These are phyloP conservation scores for Amphiura filiformis DNA, from an alignment of 35 echinoderm and acorn worm genomes.

Conservation along the genomic window DNA sequence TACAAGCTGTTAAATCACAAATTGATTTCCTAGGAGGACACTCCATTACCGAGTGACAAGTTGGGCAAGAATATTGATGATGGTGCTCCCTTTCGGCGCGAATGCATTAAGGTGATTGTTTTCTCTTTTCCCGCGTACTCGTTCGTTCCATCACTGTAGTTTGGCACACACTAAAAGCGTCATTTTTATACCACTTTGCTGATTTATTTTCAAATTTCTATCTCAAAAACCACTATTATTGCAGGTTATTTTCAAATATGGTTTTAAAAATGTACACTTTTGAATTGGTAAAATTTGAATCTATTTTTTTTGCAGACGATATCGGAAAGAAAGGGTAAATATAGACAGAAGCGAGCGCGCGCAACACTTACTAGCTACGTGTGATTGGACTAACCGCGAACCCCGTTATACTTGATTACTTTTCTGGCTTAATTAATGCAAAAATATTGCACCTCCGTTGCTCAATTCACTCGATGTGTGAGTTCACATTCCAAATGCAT, in stretches of 20 bases:
- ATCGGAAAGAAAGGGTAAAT: background rate
- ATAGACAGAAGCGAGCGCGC: background rate
- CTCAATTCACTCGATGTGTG: background rate
- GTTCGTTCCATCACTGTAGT: background rate
- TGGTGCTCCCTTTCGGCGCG: background rate
- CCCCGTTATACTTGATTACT: slow-evolving; percentile 7
- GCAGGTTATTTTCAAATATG: too few relatives aligned
- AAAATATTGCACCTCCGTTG: background rate
- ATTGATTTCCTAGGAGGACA: slow-evolving; percentile 9
- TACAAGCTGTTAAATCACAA: slow-evolving; percentile 11
- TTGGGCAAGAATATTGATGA: slow-evolving; percentile 14
- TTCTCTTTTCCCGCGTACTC: background rate
- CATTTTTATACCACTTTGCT: background rate
- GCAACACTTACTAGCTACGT: background rate
- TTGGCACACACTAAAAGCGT: background rate
- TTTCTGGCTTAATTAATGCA: slow-evolving; percentile 7
- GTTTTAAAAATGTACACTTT: background rate
- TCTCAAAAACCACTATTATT: background rate
- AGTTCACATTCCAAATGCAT: background rate
- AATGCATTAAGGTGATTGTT: background rate
- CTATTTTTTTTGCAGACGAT: background rate
- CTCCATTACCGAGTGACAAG: background rate
- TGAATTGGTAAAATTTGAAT: background rate
- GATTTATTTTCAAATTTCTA: background rate
- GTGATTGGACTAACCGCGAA: too few relatives aligned